phyloP scores from a whole-genome alignment of 2,888 invertebrate genomes.

The Drosophila buzzatii region DNA sequence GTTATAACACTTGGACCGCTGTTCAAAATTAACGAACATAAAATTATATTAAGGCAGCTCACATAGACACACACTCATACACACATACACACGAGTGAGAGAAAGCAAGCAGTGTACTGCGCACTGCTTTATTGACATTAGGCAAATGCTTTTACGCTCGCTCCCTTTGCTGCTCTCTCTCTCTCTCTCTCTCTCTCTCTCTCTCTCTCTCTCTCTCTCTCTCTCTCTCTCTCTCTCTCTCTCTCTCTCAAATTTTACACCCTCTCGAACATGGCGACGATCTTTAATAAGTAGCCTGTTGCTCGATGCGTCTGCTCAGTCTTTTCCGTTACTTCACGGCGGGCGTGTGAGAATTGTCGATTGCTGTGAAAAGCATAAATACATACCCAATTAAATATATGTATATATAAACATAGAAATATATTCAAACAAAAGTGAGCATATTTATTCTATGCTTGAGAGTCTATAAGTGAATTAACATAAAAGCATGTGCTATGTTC shows the following conservation, averaged over 20 bases:
- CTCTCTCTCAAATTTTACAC: background rate
- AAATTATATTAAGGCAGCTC: conserved; percentile 66
- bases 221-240: background rate
- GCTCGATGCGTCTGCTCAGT: conserved; percentile 46
- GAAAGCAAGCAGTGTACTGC: background rate
- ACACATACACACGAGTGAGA: background rate
- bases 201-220: background rate
- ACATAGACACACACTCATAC: background rate
- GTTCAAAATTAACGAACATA: conserved; percentile 71
- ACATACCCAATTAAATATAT: conserved; percentile 7
- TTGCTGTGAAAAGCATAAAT: conserved; percentile 13
- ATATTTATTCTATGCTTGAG: conserved; percentile 6
- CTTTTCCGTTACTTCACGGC: conserved; percentile 59
- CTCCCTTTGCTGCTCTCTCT: background rate
- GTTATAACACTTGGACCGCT: conserved; percentile 40
- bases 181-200: background rate
- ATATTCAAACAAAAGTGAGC: background rate
- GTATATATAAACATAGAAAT: background rate
- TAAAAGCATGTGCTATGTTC: conserved; percentile 40
- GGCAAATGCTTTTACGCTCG: conserved; percentile 1
- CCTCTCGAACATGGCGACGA: conserved; percentile 26
- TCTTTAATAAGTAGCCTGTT: conserved; percentile 51
- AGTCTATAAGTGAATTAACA: conserved; percentile 20
- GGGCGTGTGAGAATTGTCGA: conserved; percentile 38
- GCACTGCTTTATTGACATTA: conserved; percentile 40